phyloP scores from a whole-genome alignment of 2,797 vertebrate genomes.

The Megalops cyprinoides region DNA sequence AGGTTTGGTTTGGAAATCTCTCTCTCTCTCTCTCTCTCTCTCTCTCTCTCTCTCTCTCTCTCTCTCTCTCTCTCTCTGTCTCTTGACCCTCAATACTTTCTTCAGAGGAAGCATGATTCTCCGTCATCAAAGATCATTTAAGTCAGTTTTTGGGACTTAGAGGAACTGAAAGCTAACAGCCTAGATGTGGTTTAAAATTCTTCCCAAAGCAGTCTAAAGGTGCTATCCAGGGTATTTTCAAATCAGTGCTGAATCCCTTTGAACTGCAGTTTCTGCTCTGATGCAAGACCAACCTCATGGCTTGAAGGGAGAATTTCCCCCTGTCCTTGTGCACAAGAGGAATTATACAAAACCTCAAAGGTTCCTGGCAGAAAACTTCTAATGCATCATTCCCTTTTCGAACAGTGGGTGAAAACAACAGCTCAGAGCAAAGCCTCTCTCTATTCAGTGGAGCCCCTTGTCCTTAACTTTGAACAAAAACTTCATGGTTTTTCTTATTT shows the following conservation, averaged over 20 bases:
- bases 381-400: not conserved
- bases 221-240: slow-evolving; percentile 10
- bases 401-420: not conserved
- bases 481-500: not conserved
- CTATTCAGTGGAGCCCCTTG: not conserved
- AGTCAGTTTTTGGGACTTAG: not conserved
- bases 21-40: not conserved
- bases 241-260: slow-evolving; percentile 24
- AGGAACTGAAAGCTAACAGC: not conserved
- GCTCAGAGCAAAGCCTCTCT: not conserved
- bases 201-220: slow-evolving; percentile 15
- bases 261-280: slow-evolving; percentile 10
- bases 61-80: not conserved
- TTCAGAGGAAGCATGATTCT: not conserved
- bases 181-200: slow-evolving; percentile 17
- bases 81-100: not conserved
- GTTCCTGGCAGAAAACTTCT: not conserved
- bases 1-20: not conserved
- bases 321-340: not conserved
- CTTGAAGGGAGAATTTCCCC: not conserved
- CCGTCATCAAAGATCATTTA: slow-evolving; percentile 16
- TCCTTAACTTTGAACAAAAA: not conserved
- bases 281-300: slow-evolving; percentile 21
- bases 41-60: too few relatives aligned
- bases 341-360: not conserved